Base-by-base conservation (phyloP, 2,113 vertebrate genomes). In the Phoenicopterus ruber region DNA sequence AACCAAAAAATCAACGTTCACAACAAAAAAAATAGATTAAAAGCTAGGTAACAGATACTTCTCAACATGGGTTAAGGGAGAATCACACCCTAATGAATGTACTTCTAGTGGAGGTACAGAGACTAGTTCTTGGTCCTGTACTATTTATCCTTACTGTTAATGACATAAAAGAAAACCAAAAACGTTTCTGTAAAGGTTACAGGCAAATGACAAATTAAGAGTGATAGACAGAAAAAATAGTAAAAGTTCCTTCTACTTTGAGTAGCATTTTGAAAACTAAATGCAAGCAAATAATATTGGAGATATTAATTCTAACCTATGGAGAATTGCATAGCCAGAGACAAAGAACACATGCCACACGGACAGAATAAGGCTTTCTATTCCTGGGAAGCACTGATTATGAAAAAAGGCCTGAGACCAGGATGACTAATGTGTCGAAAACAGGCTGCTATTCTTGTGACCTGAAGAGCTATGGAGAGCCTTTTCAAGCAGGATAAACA, bases 391-490 rank as follows among this genome's bases (percentile, higher is more conserved):
- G 91, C 70, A 80, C 70, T 85, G 93, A 79, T 91, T 73, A 94
- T 73, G 84, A 85, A 84, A 92, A 90, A 94, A 78, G 73, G 81
- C 38, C 81, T 12, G 31, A 94, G 78, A 93, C 71, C 74, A 95
- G 62, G 93, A 96, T 91, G 90, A 96, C 84, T 94, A 96, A 93
- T 85, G 54, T 85, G 82, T 72, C 3, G 44, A 86, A 90, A 94
- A 96, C 92, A 91, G 87, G 79, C 90, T 82, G 84, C 90, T 96
- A 93, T 97, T 96, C 95, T 97, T 95, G 88, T 50, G 88, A 96
- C 95, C 94, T 97, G 88, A 94, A 97, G 96, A 95, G 94, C 93
- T 66, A 47, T 91, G 91, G 88, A 97, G 88, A 92, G 93, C 59
- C 76, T 95, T 94, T 88, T 94, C 93, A 94, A 95, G 93, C 88